Evolutionary conservation across 2,113 vertebrate species (phyloP).

Genomic region (Cavia aperea): DNA sequence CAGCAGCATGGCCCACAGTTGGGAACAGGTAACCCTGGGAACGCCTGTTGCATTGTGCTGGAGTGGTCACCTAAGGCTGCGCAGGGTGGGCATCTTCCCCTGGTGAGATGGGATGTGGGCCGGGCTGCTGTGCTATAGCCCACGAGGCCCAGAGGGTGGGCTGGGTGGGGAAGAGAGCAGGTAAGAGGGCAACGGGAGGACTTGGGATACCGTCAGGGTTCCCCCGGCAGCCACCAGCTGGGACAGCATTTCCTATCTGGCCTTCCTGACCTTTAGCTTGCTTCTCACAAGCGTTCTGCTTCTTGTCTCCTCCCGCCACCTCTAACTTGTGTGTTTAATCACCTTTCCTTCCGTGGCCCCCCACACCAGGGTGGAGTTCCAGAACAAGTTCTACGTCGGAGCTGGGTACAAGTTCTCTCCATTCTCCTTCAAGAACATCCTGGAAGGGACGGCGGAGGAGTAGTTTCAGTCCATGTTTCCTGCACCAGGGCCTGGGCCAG

Average conservation of each 20-base stretch:
- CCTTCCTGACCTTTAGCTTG: neutral
- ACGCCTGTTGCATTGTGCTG: accelerated
- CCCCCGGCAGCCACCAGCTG: neutral
- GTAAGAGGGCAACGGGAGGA: neutral
- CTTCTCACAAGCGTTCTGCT: neutral
- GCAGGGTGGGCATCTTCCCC: accelerated
- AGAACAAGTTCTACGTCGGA: constrained; percentile 84
- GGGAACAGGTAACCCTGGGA: neutral
- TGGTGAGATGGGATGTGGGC: accelerated
- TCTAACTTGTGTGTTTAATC: neutral
- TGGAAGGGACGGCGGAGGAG: constrained; percentile 73
- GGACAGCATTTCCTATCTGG: accelerated
- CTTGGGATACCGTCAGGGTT: neutral
- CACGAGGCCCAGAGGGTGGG: neutral
- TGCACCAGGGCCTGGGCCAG: neutral
- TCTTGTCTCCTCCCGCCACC: neutral
- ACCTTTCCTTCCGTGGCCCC: neutral
- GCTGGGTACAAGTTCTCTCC: constrained; percentile 80
- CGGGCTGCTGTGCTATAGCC: neutral
- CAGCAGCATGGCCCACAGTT: accelerated
- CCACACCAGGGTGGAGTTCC: constrained; percentile 83
- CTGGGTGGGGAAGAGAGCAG: accelerated
- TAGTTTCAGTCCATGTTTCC: constrained; percentile 30
- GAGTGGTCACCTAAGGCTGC: accelerated
- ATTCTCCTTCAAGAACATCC: constrained; percentile 79